Base-by-base conservation (phyloP, 2,888 invertebrate species). In the Pammene fasciana region DNA sequence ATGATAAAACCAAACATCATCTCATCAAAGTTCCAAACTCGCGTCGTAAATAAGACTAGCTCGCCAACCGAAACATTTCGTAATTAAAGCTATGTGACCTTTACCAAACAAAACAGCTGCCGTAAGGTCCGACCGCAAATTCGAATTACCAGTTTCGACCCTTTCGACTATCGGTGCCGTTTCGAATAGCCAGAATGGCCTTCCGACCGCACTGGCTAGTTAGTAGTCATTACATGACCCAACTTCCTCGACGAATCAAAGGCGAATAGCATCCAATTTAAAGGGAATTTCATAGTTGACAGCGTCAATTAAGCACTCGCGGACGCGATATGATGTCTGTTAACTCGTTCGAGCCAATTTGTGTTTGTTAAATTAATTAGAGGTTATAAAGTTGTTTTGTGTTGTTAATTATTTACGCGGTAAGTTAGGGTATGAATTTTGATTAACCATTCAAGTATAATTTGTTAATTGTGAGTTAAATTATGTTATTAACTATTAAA, bases 151-250 rank as follows among this genome's bases (percentile, higher is more conserved):
- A 74, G 71, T 74, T 72, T 75, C 71, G 71, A 76, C 75, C 84
- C 83, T 82, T 81, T 79, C 79, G 74, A 75, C 76, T 85, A 81
- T 86, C 81, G 82, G 83, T 74, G 81, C 79, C 79, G 78, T 9
- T 34, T 73, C 73, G 78, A 72, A 75, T 75, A 70, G 70, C 76
- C 73, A 67, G 73, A 71, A 74, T 75, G 73, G 73, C 73, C 67
- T 16, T 43, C 46, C 59, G 60, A 55, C 65, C 68, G 68, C 74
- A 75, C 76, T 67, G 76, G 79, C 83, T 87, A 84, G 86, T 88
- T 87, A 85, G 86, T 82, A 86, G 85, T 86, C 84, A 87, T 88
- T 89, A 87, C 81, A 79, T 78, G 77, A 80, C 77, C 79, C 74
- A 84, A 84, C 76, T 86, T 83, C 74, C 76, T 46, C 68, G 76